These are phyloP conservation scores for Argynnis bischoffii DNA, from an alignment of 2,888 invertebrate species.

Conservation along the genomic window DNA sequence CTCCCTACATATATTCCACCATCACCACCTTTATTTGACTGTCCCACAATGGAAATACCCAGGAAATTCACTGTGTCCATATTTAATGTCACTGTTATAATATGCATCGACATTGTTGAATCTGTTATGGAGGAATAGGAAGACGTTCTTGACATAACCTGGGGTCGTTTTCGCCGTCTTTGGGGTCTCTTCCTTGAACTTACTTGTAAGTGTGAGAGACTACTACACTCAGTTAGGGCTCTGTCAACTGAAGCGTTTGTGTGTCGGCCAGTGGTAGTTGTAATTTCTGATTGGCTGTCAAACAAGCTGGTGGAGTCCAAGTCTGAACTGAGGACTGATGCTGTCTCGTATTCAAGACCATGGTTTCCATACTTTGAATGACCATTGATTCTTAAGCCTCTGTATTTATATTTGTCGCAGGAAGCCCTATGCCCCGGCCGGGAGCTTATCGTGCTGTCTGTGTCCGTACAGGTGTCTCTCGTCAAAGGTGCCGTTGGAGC, in stretches of 20 bases:
- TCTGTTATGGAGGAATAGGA: constrained; percentile 99
- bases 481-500: constrained; percentile 74
- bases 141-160: constrained; percentile 92
- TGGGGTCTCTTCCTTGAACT: constrained; percentile 91
- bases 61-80: constrained; percentile 99
- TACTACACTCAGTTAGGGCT: constrained; percentile 87
- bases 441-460: constrained; percentile 91
- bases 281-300: constrained; percentile 93
- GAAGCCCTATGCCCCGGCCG: constrained; percentile 84
- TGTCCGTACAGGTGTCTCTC: constrained; percentile 87
- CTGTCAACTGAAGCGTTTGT: constrained; percentile 86
- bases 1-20: constrained; percentile 99
- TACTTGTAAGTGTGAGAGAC: constrained; percentile 87
- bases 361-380: constrained; percentile 78
- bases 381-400: constrained; percentile 74
- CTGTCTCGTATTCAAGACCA: constrained; percentile 93
- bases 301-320: constrained; percentile 97
- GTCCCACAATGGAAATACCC: constrained; percentile 98
- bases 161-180: constrained; percentile 90
- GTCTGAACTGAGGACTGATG: constrained; percentile 97
- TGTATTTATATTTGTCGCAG: constrained; percentile 83
- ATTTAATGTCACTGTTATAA: constrained; percentile 96
- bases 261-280: constrained; percentile 86
- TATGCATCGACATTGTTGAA: constrained; percentile 99
- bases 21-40: constrained; percentile 98